These are phyloP conservation scores for Drosophila micromelanica DNA, from an alignment of 1,140 invertebrate species.

Conservation along the genomic window DNA sequence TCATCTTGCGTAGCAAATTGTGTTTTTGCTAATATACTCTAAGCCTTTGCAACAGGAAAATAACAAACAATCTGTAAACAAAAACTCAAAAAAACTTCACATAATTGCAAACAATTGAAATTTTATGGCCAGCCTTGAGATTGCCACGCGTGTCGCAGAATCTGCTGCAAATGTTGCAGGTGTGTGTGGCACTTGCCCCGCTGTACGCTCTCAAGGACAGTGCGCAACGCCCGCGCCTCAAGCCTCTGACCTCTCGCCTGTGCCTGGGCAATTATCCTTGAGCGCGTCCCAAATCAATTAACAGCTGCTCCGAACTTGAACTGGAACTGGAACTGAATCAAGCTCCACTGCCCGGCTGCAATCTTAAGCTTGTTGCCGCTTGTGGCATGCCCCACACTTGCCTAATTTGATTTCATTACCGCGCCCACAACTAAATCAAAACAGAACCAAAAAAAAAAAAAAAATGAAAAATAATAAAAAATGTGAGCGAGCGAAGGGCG, in stretches of 20 bases:
- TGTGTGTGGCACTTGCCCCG: background rate
- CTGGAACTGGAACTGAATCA: slow-evolving; percentile 20
- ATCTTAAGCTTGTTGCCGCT: background rate
- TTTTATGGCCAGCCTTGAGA: slow-evolving; percentile 57
- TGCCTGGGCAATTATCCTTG: slow-evolving; percentile 71
- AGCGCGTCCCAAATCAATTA: slow-evolving; percentile 68
- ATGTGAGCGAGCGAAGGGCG: slow-evolving; percentile 46
- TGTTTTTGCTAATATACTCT: slow-evolving; percentile 54
- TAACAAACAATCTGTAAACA: background rate
- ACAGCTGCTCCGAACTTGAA: slow-evolving; percentile 33
- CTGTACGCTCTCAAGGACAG: slow-evolving; percentile 7
- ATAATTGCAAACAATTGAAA: slow-evolving; percentile 71
- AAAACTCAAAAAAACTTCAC: slow-evolving; percentile 38
- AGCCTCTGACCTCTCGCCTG: slow-evolving; percentile 7
- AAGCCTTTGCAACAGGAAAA: slow-evolving; percentile 54
- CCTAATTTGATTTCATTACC: slow-evolving; percentile 84
- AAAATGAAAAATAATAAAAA: background rate
- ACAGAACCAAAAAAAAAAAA: background rate
- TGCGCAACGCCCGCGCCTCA: background rate
- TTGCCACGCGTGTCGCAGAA: slow-evolving; percentile 42
- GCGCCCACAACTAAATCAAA: slow-evolving; percentile 74
- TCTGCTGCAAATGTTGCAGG: background rate
- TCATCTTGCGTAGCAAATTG: slow-evolving; percentile 72
- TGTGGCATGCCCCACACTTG: slow-evolving; percentile 55
- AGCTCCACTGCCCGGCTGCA: background rate